These are phyloP conservation scores for Okamejei kenojei DNA, from an alignment of 2,797 vertebrate species.

Conservation along the genomic window DNA sequence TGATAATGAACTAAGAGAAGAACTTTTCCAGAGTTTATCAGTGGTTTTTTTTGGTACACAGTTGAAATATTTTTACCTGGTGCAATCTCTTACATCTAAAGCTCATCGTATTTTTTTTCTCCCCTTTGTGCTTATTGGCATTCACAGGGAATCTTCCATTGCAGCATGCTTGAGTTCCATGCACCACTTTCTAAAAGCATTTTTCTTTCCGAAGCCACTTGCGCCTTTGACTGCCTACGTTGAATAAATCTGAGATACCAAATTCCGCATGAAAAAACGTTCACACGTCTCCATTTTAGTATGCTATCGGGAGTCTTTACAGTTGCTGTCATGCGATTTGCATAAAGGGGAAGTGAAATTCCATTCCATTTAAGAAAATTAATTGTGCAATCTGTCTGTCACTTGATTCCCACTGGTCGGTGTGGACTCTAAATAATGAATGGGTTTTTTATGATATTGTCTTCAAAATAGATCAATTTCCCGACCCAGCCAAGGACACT, in stretches of 20 bases:
- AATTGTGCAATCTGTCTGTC: background rate
- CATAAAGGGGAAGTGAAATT: background rate
- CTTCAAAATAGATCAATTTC: background rate
- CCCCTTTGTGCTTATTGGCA: background rate
- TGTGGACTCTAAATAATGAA: background rate
- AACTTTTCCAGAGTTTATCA: background rate
- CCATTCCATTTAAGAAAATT: background rate
- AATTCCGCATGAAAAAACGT: background rate
- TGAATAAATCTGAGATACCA: background rate
- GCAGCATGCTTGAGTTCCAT: background rate
- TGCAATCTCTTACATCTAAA: background rate
- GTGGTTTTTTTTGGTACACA: background rate
- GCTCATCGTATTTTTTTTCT: background rate
- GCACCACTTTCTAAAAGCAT: background rate
- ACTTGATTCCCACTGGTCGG: background rate
- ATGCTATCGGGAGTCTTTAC: background rate
- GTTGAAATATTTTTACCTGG: background rate
- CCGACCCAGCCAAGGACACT: background rate
- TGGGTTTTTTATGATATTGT: background rate
- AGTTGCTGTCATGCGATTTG: background rate
- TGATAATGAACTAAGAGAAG: background rate
- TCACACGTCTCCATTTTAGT: background rate
- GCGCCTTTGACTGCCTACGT: background rate
- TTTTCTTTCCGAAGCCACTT: background rate
- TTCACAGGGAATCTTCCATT: background rate